Evolutionary conservation across 1,140 invertebrate genomes (phyloP), one percentile per base, ranked within the genome.

Genomic region (Euura saliciscinereae): DNA sequence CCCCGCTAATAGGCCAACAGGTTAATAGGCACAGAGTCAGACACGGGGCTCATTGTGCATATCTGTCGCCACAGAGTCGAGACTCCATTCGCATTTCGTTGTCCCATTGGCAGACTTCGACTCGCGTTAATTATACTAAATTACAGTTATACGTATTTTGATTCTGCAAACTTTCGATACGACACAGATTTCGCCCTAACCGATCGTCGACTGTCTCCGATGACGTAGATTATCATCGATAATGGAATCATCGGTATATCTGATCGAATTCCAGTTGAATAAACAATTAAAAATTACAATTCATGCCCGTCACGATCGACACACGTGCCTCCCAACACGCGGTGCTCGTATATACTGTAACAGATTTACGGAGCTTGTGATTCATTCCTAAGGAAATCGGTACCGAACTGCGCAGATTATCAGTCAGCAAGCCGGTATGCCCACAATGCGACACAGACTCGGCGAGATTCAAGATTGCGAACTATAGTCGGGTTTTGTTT

Each of bases 401-500:
- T 59, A 59, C 6, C 51, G 51, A 59, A 59, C 51, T 59, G 51
- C 51, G 51, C 51, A 59, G 51, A 59, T 59, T 6, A n/a, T 59
- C 13, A 59, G 3, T 59, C 51, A n/a, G 51, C 13, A 59, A 59
- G 51, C 51, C 4, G 51, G 51, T 59, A 59, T 59, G 51, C 51
- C 51, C 13, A 59, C 51, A 8, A 59, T 59, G 5, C 51, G 6
- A 6, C 28, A 28, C 28, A 28, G 28, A 28, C 28, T 28, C 28
- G 28, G 28, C 28, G 28, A 28, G 28, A 28, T 28, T 28, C 28
- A 28, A 28, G 28, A 28, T 28, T 28, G 51, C 3, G 51, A 59
- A 59, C 51, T 59, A 28, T 28, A 28, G 51, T 59, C 51, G 51
- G 51, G 51, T 59, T 59, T 59, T 59, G 51, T 59, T 59, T 59